Evolutionary conservation across 2,888 invertebrate species (phyloP).

Genomic region (Muscina levida): DNA sequence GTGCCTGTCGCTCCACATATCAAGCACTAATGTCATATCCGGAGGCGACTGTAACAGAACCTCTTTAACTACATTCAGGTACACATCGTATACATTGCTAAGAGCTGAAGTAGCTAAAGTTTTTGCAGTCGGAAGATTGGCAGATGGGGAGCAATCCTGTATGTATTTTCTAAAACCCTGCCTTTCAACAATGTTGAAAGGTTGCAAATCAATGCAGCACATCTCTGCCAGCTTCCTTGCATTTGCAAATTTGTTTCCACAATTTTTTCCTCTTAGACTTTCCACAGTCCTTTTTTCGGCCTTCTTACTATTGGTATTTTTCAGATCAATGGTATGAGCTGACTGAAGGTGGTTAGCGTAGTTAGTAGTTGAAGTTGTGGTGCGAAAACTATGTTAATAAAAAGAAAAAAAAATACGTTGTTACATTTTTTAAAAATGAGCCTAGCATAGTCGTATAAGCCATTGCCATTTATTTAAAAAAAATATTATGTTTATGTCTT

Average conservation of each 20-base stretch:
- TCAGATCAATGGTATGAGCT: background rate
- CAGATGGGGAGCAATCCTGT: too few species aligned
- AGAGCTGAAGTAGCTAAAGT: background rate
- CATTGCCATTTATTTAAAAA: too few species aligned
- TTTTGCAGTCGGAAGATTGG: background rate
- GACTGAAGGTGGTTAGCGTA: background rate
- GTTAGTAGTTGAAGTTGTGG: constrained; percentile 19
- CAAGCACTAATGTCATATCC: background rate
- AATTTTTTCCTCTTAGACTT: background rate
- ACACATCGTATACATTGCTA: background rate
- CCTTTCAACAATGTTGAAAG: constrained; percentile 24
- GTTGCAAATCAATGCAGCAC: constrained; percentile 24
- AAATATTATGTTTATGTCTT: too few species aligned
- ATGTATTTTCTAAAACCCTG: background rate
- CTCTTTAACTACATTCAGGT: background rate
- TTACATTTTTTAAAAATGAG: too few species aligned
- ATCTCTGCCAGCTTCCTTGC: constrained; percentile 27
- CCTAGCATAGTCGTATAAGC: too few species aligned
- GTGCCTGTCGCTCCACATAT: background rate
- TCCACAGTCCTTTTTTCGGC: background rate
- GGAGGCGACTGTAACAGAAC: background rate
- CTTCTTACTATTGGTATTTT: background rate
- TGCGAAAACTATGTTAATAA: constrained; percentile 9
- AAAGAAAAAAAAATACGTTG: too few species aligned
- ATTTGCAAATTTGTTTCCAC: background rate